These are phyloP conservation scores for Varanus salvator DNA, from an alignment of 2,113 vertebrate genomes.

Conservation along the genomic window DNA sequence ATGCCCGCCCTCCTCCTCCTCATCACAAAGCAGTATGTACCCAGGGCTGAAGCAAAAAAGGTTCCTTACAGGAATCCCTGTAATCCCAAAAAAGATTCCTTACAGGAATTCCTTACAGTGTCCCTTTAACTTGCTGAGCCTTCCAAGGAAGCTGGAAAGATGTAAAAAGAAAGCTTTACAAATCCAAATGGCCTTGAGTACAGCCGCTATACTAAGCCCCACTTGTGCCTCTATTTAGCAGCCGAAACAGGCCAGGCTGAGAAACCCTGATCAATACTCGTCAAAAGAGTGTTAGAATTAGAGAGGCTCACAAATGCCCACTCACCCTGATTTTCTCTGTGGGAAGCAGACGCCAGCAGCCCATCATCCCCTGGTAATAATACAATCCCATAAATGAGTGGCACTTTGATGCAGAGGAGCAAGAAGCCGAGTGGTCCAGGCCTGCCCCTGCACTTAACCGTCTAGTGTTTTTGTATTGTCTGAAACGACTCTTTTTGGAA, in stretches of 20 bases:
- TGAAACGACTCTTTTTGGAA: neutral
- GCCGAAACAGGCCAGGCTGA: neutral
- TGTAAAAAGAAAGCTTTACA: neutral
- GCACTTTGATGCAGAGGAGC: neutral
- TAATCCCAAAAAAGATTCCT: no score
- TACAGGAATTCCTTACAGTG: neutral
- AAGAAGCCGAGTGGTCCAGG: neutral
- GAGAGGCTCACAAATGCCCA: neutral
- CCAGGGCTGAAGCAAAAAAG: neutral
- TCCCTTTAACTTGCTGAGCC: neutral
- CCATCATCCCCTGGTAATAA: constrained; percentile 7
- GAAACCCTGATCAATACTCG: constrained; percentile 13
- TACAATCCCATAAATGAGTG: neutral
- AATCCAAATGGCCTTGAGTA: neutral
- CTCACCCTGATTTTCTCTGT: rapidly evolving
- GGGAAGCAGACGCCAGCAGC: neutral
- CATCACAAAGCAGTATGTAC: neutral
- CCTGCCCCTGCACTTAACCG: neutral
- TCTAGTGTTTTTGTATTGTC: neutral
- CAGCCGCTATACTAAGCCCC: neutral
- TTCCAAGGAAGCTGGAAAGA: neutral
- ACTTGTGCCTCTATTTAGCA: neutral
- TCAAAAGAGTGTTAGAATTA: neutral
- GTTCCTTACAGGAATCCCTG: neutral
- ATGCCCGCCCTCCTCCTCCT: neutral